A percentile compares a stretch with the other conserved stretches of the same genome.
Conservation (phyloP, 2,113 vertebrate genomes). For the Macroglossus sobrinus region DNA sequence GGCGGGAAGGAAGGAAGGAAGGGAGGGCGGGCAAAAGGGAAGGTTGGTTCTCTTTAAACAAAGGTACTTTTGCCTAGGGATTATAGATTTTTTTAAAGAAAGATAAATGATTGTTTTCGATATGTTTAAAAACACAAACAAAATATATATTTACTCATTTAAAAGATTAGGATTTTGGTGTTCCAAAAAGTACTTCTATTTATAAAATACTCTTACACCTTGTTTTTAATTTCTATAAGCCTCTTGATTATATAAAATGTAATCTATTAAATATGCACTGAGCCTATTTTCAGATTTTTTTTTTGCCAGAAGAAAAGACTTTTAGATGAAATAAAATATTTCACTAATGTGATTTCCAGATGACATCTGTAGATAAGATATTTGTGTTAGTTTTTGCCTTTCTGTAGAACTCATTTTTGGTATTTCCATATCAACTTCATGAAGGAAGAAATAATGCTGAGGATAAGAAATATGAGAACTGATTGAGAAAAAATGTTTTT, state of each 20-base stretch:
- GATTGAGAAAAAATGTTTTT: not conserved
- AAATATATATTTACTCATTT: not conserved
- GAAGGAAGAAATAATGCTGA: not conserved
- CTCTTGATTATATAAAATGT: constrained; percentile 20
- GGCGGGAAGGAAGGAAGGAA: not conserved
- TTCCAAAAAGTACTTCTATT: not conserved
- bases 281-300: not conserved
- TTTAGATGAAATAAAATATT: constrained; percentile 12
- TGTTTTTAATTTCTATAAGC: not conserved
- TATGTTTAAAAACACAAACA: constrained; percentile 26
- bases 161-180: not conserved
- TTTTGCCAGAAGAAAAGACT: not conserved
- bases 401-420: not conserved
- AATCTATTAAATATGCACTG: not conserved
- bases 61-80: not conserved
- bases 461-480: not conserved
- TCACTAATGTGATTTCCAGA: not conserved
- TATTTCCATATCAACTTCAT: not conserved
- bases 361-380: not conserved
- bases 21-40: too few relatives aligned
- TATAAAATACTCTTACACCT: not conserved
- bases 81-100: constrained; percentile 44
- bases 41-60: not conserved
- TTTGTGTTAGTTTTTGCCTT: not conserved
- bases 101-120: constrained; percentile 5